Percentiles rank a stretch among this genome's conserved stretches.
These are phyloP conservation scores for Venusia cambrica DNA, from an alignment of 2,888 invertebrate genomes.

Conservation along the genomic window DNA sequence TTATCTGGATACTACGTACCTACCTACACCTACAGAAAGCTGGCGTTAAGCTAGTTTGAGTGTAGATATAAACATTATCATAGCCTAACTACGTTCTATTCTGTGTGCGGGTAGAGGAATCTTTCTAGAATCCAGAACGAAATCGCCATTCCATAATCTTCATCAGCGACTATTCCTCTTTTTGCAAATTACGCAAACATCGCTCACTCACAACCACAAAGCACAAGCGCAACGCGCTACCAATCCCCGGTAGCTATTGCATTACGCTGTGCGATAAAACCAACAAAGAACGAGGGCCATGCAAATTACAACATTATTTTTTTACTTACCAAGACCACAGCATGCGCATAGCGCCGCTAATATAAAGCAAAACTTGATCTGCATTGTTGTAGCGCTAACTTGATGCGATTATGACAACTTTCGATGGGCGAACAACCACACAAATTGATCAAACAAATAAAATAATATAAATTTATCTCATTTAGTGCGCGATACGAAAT, in stretches of 20 bases:
- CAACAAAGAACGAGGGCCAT: slow-evolving; percentile 48
- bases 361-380: slow-evolving; percentile 53
- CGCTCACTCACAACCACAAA: slow-evolving; percentile 39
- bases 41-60: too few relatives aligned
- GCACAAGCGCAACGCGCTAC: slow-evolving; percentile 29
- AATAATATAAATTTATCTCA: too few relatives aligned
- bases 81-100: too few relatives aligned
- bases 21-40: too few relatives aligned
- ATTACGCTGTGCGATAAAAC: slow-evolving; percentile 44
- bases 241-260: slow-evolving; percentile 27
- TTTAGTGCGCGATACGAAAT: slow-evolving; percentile 32
- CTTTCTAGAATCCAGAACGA: slow-evolving; percentile 21
- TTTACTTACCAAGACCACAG: slow-evolving; percentile 55
- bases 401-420: slow-evolving; percentile 28
- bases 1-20: not conserved
- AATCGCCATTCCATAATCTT: slow-evolving; percentile 2
- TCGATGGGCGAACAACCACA: slow-evolving; percentile 38
- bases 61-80: too few relatives aligned
- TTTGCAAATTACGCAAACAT: slow-evolving; percentile 42
- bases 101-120: slow-evolving; percentile 25
- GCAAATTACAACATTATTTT: slow-evolving; percentile 35
- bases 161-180: slow-evolving; percentile 26
- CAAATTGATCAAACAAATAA: slow-evolving; percentile 48
- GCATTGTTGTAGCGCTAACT: slow-evolving; percentile 48
- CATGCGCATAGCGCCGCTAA: slow-evolving; percentile 56